A percentile compares a stretch with the other conserved stretches of the same genome.
phyloP scores from a whole-genome alignment of 2,888 invertebrate species.

The Loripinus fragilis region DNA sequence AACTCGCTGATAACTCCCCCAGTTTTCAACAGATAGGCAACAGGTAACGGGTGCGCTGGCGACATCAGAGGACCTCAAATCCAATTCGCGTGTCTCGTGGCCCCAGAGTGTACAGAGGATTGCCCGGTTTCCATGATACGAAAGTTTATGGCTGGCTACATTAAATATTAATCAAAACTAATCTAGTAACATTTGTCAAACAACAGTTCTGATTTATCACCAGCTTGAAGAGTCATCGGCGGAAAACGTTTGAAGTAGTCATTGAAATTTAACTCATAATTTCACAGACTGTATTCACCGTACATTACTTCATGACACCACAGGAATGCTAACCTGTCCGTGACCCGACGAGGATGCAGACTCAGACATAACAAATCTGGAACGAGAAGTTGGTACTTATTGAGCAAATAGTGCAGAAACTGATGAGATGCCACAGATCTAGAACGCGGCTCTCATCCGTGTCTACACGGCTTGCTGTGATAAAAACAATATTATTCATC shows the following conservation, averaged over 20 bases:
- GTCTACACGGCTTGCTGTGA: no score
- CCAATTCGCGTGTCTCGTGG: conserved; percentile 14
- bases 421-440: background rate
- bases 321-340: background rate
- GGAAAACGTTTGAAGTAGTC: conserved; percentile 13
- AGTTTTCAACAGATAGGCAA: background rate
- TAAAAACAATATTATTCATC: no score
- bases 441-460: no score
- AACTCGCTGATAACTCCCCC: background rate
- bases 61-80: background rate
- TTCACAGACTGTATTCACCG: conserved; percentile 2
- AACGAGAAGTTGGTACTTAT: background rate
- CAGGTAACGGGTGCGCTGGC: background rate
- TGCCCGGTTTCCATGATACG: conserved; percentile 17
- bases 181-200: conserved; percentile 36
- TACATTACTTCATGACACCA: background rate
- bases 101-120: background rate
- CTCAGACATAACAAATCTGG: background rate
- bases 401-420: no score
- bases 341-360: background rate
- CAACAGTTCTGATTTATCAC: conserved; percentile 2
- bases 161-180: conserved; percentile 37
- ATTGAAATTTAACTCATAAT: conserved; percentile 5
- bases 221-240: background rate
- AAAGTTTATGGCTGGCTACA: conserved; percentile 1